Evolutionary conservation across 2,888 invertebrate genomes (phyloP).

Genomic region (Punctoribates punctum): DNA sequence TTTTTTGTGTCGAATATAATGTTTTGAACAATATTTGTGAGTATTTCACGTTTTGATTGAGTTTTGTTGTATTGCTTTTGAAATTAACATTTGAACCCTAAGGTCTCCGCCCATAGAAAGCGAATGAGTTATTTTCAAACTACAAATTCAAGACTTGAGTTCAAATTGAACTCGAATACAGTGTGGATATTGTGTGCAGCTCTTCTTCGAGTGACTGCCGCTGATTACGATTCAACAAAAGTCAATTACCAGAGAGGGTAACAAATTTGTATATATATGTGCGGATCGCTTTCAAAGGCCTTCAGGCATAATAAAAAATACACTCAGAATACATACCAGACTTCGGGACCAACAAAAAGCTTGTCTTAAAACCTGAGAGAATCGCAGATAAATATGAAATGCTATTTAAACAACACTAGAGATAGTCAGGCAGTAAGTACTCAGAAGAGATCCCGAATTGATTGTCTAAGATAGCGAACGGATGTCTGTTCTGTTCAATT

Average conservation of each 20-base stretch:
- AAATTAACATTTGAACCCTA: neutral
- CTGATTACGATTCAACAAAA: slow-evolving; percentile 29
- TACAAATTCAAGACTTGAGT: slow-evolving; percentile 22
- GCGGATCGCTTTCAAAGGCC: slow-evolving; percentile 20
- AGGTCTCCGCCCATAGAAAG: slow-evolving; percentile 14
- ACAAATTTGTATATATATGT: slow-evolving; percentile 31
- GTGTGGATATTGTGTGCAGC: neutral
- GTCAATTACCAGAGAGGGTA: slow-evolving; percentile 31
- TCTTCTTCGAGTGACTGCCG: slow-evolving; percentile 13
- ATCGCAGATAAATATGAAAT: slow-evolving; percentile 8
- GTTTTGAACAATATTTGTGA: neutral
- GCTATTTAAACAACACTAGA: slow-evolving; percentile 28
- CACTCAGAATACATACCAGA: slow-evolving; percentile 7
- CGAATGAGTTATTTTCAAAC: slow-evolving; percentile 29
- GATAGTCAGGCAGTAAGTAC: neutral
- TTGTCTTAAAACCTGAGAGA: neutral
- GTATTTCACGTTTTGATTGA: slow-evolving; percentile 10
- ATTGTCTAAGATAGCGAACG: slow-evolving; percentile 24
- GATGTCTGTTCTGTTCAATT: slow-evolving; percentile 23
- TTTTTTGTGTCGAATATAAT: neutral
- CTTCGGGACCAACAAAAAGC: slow-evolving; percentile 5
- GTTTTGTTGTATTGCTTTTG: slow-evolving; percentile 12
- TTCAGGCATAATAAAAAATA: slow-evolving; percentile 23
- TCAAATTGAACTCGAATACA: neutral
- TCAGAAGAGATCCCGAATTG: neutral